Evolutionary conservation across 1,140 invertebrate genomes (phyloP), one percentile per base, ranked within the genome.

Genomic region (Physella acuta): DNA sequence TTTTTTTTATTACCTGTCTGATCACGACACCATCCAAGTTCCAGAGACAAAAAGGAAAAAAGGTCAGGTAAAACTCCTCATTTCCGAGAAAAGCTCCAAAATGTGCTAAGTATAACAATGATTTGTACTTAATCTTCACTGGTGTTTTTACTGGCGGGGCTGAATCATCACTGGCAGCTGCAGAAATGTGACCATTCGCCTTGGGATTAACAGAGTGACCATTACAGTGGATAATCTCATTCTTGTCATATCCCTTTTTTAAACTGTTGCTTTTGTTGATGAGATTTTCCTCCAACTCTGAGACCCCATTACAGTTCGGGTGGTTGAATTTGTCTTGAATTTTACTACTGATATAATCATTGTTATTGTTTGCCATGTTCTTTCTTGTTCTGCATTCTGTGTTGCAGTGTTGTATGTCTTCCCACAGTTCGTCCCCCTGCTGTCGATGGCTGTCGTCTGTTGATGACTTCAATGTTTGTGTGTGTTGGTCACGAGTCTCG

Each of bases 31-130:
- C 74, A 68, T 84, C 80, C 26, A 95, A 88, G 85, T 95, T 95
- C 94, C 94, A 95, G 79, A 94, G 92, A 90, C 92, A 92, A 83
- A 94, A 94, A 30, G 93, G 92, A 78, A 67, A 67, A 74, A 77
- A 80, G 37, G 73, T 74, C 0, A 91, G 89, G 84, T 95, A 95
- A 85, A 95, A 95, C 67, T 92, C 88, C 85, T 95, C 94, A 86
- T 95, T 93, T 0, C 94, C 94, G 39, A 95, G 84, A 71, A 90
- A 89, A 0, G 93, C 93, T 5, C 92, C 92, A 77, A 95, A 88
- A 5, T 90, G 80, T 81, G 95, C 95, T 55, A 94, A 83, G 84
- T 92, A 93, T 84, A 93, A 94, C 90, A 93, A 93, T 78, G 93
- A 91, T 76, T 88, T 89, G 84, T 93, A 93, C n/a, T 86, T 89